Evolutionary conservation across 1,140 invertebrate genomes (phyloP).

Genomic region (Grapholita molesta): DNA sequence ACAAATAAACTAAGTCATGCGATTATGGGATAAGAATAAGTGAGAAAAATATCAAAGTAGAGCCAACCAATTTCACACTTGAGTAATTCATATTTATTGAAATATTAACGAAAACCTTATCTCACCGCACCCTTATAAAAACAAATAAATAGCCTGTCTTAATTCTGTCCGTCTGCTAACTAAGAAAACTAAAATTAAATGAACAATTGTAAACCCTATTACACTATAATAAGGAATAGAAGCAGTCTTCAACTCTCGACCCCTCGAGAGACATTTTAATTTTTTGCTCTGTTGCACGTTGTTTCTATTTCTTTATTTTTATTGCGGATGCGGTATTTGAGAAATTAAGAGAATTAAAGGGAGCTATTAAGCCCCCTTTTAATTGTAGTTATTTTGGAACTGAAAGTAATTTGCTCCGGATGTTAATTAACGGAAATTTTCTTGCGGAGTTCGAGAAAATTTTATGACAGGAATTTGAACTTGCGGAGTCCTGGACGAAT

Average conservation of each 20-base stretch:
- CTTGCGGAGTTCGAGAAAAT: background rate
- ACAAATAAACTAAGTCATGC: no score
- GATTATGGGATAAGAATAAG: no score
- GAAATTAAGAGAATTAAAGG: background rate
- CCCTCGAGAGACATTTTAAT: conserved; percentile 51
- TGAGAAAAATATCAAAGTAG: no score
- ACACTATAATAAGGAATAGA: background rate
- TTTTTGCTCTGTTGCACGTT: conserved; percentile 54
- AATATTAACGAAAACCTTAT: background rate
- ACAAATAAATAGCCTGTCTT: background rate
- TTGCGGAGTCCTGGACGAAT: no score
- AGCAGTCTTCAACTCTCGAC: background rate
- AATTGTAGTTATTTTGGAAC: background rate
- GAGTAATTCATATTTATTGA: background rate
- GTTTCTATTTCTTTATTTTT: conserved; percentile 49
- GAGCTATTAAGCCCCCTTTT: background rate
- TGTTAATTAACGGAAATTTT: background rate
- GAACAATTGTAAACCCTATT: background rate
- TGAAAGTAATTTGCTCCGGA: background rate
- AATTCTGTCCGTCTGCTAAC: background rate
- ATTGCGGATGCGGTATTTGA: conserved; percentile 29
- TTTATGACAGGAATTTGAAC: no score
- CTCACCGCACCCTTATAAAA: background rate
- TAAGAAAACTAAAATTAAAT: background rate
- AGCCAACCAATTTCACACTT: background rate